Base-by-base conservation (phyloP, 2,113 vertebrate genomes). In the Pseudopipra pipra region DNA sequence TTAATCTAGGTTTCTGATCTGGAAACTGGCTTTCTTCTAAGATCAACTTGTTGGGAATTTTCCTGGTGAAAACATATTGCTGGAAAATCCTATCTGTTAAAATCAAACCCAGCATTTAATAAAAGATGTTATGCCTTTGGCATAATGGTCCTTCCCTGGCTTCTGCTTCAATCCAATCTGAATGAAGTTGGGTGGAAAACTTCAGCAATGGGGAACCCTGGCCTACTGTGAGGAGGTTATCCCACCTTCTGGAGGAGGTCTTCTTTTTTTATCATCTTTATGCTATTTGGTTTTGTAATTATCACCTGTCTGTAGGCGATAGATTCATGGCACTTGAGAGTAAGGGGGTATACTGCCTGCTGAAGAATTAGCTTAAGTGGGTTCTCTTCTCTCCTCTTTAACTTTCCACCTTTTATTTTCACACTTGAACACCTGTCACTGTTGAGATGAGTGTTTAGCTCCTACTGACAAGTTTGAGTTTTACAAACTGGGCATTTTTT, bases 1-100 rank as follows among this genome's bases (percentile, higher is more conserved):
- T 78, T 85, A 59, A 89, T 91, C 61, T 81, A 22, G 18, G 52
- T 82, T 39, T 94, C 54, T 87, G 47, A 79, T 72, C 87, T 91
- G 66, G 63, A 70, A 59, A n/a, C 25, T 61, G 41, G 14, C 9
- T 89, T 72, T 28, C 27, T 80, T 70, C 13, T 37, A 41, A 71
- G 52, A 74, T 14, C 3, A 52, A 47, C 16, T 65, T 61, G 13
- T 68, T 49, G 31, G 9, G 35, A 91, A 37, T 62, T 91, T 89
- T 85, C 14, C 54, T 31, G 56, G 16, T 59, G 61, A 67, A 85
- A 78, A 75, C 5, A 13, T 33, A 14, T 24, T 67, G 7, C 61
- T 91, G 78, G 37, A 55, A 93, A 87, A 85, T 19, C 11, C 14
- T 59, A 2, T 71, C 77, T 84, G 7, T 81, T 74, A 58, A 67